Percentiles rank a stretch among this genome's conserved stretches.
Evolutionary conservation across 1,140 invertebrate species (phyloP).

Genomic region (Eurosta solidaginis): DNA sequence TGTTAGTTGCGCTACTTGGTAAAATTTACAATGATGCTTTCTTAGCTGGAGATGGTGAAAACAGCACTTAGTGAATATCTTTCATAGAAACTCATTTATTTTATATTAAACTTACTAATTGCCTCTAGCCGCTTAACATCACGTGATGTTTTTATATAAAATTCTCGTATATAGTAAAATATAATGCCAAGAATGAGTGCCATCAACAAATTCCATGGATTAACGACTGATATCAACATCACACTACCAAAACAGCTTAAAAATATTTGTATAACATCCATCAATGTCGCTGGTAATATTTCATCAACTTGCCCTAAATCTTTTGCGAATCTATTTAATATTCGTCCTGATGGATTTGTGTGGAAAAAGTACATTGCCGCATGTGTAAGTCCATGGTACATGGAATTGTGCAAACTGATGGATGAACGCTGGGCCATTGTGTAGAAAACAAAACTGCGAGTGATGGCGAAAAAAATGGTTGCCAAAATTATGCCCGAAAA

Average conservation of each 20-base stretch:
- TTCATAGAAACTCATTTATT: too few relatives aligned
- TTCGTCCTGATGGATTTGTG: slow-evolving; percentile 74
- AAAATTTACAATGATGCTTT: neutral
- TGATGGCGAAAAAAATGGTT: slow-evolving; percentile 66
- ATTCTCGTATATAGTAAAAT: slow-evolving; percentile 74
- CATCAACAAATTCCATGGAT: slow-evolving; percentile 75
- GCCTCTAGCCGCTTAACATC: slow-evolving; percentile 88
- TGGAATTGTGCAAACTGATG: slow-evolving; percentile 73
- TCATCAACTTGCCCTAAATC: slow-evolving; percentile 88
- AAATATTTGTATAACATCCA: slow-evolving; percentile 76
- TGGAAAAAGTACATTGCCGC: slow-evolving; percentile 85
- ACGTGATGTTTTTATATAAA: slow-evolving; percentile 82
- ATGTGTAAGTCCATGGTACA: slow-evolving; percentile 76
- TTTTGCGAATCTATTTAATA: slow-evolving; percentile 81
- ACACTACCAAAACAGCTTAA: slow-evolving; percentile 76
- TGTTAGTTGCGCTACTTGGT: neutral
- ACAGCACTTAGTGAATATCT: too few relatives aligned
- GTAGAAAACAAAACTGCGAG: slow-evolving; percentile 70
- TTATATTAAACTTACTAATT: slow-evolving; percentile 78
- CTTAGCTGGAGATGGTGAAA: too few relatives aligned
- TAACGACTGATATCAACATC: slow-evolving; percentile 73
- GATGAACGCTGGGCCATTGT: slow-evolving; percentile 73
- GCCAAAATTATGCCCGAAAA: slow-evolving; percentile 66
- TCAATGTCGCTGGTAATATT: slow-evolving; percentile 74
- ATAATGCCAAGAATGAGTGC: slow-evolving; percentile 70